Evolutionary conservation across 2,113 vertebrate genomes (phyloP), one percentile per base, ranked within the genome.

Genomic region (Ia io): DNA sequence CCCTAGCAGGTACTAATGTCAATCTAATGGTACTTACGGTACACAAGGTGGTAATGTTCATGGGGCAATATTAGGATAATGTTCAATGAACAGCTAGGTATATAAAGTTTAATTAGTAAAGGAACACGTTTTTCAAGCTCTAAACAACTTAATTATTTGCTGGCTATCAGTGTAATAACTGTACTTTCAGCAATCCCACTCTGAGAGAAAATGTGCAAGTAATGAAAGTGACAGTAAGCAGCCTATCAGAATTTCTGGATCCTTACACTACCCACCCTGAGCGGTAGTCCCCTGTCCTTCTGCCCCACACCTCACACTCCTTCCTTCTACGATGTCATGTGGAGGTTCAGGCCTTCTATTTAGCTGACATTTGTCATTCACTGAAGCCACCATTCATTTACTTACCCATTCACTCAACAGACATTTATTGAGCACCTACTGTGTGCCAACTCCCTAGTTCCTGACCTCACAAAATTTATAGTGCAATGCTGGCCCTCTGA

Each of bases 61-160:
- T 1, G n/a, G 37, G 9, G 42, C 53, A 92, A 12, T 79, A 7
- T 92, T 53, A 73, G 85, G 94, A 77, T 85, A 74, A 90, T 80
- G 69, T 67, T 91, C 77, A 51, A n/a, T 74, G 53, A 94, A 90
- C 40, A 92, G 79, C 61, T 56, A 90, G 42, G 74, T 51, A 17
- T 17, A 47, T 49, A 63, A 95, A 49, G 2, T 84, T 37, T 73
- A 85, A 91, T 77, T 95, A 77, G 84, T 78, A 3, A 6, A 67
- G 93, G 84, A 94, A 93, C 63, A 23, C 23, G 93, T 71, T 61
- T 80, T 14, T 35, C 83, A 90, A 69, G 90, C 84, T 90, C 76
- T 67, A 14, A 93, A 87, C 84, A 91, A 56, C 88, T 42, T 83
- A 71, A 90, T 94, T 88, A 90, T 84, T 90, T 85, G 65, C 70